Percentiles rank a stretch among this genome's conserved stretches.
phyloP scores from a whole-genome alignment of 2,888 invertebrate genomes.

The Cryptops parisi region DNA sequence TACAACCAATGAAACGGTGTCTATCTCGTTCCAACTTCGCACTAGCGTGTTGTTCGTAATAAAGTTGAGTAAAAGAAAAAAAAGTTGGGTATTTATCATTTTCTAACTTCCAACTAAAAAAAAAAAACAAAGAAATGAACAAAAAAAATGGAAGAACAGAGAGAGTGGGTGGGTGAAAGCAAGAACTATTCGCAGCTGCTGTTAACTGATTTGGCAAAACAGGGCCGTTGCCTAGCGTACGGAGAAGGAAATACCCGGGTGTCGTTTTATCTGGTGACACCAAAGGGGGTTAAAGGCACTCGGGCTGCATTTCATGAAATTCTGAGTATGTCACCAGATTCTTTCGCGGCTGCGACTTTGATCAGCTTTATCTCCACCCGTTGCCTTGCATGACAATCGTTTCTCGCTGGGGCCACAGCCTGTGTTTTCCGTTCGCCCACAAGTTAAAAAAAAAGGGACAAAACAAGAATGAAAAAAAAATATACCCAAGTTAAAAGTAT shows the following conservation, averaged over 20 bases:
- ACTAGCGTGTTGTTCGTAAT: too few species aligned
- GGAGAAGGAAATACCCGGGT: background rate
- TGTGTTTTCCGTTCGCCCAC: background rate
- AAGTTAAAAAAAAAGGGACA: background rate
- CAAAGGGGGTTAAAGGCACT: background rate
- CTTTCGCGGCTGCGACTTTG: background rate
- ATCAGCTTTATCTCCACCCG: conserved; percentile 6
- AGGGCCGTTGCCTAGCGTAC: too few species aligned
- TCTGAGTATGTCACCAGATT: background rate
- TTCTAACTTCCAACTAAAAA: too few species aligned
- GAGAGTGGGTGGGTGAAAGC: too few species aligned
- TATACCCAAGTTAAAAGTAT: background rate
- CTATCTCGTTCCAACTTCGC: too few species aligned
- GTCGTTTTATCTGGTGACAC: background rate
- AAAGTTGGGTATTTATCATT: too few species aligned
- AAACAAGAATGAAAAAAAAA: background rate
- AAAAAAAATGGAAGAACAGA: too few species aligned
- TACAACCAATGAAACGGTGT: too few species aligned
- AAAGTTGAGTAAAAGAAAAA: too few species aligned
- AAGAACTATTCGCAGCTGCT: too few species aligned
- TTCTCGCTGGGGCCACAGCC: background rate
- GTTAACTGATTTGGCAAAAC: background rate
- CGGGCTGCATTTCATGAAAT: background rate
- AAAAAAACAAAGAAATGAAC: too few species aligned
- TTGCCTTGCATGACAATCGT: conserved; percentile 10